A percentile compares a stretch with the other conserved stretches of the same genome.
phyloP scores from a whole-genome alignment of 1,140 invertebrate genomes.

The Chironomus tepperi region DNA sequence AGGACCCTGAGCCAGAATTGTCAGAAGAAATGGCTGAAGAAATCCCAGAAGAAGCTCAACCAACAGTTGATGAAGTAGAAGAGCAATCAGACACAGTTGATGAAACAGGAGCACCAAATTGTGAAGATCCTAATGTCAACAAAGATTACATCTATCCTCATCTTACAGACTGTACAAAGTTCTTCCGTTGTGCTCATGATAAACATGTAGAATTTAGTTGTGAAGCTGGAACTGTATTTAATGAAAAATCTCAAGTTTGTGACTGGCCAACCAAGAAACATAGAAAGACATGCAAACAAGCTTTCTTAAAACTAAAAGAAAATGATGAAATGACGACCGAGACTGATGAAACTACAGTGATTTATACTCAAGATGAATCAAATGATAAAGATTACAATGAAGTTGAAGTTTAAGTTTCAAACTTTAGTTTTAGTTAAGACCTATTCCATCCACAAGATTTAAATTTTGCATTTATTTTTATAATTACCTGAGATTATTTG shows the following conservation, averaged over 20 bases:
- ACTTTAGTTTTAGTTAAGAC: too few relatives aligned
- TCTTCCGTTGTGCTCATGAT: conserved; percentile 66
- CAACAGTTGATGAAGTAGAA: conserved; percentile 29
- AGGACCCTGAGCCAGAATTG: too few relatives aligned
- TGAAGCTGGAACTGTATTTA: conserved; percentile 63
- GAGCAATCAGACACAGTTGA: not conserved
- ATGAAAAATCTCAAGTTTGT: conserved; percentile 55
- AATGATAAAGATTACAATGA: not conserved
- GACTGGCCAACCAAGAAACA: conserved; percentile 69
- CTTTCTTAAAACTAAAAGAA: conserved; percentile 27
- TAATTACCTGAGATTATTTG: too few relatives aligned
- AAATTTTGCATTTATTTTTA: too few relatives aligned
- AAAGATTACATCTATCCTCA: conserved; percentile 42
- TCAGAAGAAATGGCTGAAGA: conserved; percentile 26
- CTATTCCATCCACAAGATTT: too few relatives aligned
- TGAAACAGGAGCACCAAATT: conserved; percentile 35
- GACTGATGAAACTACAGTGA: not conserved
- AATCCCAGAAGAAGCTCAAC: conserved; percentile 32
- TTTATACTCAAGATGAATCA: not conserved
- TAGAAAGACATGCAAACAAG: conserved; percentile 45
- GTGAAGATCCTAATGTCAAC: conserved; percentile 51
- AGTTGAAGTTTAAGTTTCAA: not conserved
- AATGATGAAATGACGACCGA: not conserved
- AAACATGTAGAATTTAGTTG: conserved; percentile 62
- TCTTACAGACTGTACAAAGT: not conserved